A percentile compares a stretch with the other conserved stretches of the same genome.
These are phyloP conservation scores for Lycodopsis pacificus DNA, from an alignment of 2,797 vertebrate genomes.

Conservation along the genomic window DNA sequence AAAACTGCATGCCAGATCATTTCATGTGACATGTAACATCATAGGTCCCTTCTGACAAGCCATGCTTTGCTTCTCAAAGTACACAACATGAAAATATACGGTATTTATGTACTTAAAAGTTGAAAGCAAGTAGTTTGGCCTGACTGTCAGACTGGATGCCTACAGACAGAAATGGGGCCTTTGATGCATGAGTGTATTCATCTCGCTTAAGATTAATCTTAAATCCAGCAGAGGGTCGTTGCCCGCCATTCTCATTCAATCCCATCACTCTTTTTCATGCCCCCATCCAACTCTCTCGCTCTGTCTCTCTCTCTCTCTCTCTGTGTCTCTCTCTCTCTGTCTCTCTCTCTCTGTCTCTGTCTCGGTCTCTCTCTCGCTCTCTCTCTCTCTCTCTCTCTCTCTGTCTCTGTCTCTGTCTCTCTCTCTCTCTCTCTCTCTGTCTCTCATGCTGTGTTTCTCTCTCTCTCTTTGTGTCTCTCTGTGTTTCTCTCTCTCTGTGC, in stretches of 20 bases:
- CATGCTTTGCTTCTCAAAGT: slow-evolving; percentile 14
- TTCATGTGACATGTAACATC: slow-evolving; percentile 15
- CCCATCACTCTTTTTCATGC: slow-evolving; percentile 43
- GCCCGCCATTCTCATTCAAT: slow-evolving; percentile 67
- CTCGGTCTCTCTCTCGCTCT: no score
- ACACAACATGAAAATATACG: slow-evolving; percentile 45
- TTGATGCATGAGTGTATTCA: slow-evolving; percentile 78
- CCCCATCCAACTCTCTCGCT: no score
- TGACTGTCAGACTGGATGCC: slow-evolving; percentile 58
- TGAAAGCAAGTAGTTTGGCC: slow-evolving; percentile 44
- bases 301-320: no score
- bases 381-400: no score
- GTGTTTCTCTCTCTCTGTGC: no score
- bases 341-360: background rate
- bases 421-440: no score
- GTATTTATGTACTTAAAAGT: slow-evolving; percentile 60
- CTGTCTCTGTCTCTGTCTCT: no score
- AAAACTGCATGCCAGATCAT: slow-evolving; percentile 28
- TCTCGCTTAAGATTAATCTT: slow-evolving; percentile 70
- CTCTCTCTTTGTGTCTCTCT: no score
- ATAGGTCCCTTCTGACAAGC: slow-evolving; percentile 11
- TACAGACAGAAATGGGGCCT: slow-evolving; percentile 70
- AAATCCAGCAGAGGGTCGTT: slow-evolving; percentile 67
- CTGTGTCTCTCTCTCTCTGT: no score
- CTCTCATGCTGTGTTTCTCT: no score